Percentiles rank a stretch among this genome's conserved stretches.
Conservation (phyloP, 2,113 vertebrate genomes). For the Marcusenius ussheri region DNA sequence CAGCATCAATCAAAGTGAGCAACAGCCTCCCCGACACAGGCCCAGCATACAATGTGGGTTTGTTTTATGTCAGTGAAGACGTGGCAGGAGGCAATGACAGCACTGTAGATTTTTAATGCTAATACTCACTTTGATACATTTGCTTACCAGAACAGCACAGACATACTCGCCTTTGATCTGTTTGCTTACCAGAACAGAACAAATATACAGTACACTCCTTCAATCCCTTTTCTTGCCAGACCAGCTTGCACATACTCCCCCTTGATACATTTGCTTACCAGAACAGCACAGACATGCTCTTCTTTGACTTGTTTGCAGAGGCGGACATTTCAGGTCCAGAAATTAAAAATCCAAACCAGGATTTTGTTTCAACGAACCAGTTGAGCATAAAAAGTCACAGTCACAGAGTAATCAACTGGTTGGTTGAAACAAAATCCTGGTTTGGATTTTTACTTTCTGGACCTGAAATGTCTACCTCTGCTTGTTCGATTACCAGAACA, state of each 20-base stretch:
- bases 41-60: neutral
- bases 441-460: too few species aligned
- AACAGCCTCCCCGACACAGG: neutral
- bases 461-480: too few species aligned
- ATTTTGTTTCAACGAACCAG: too few species aligned
- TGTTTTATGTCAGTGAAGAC: neutral
- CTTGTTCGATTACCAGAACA: neutral
- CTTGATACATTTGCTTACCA: neutral
- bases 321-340: too few species aligned
- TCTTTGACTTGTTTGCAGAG: too few species aligned
- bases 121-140: neutral
- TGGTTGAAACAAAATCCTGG: too few species aligned
- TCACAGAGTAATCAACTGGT: too few species aligned
- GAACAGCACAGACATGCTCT: neutral
- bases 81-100: neutral
- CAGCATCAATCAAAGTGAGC: neutral
- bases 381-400: too few species aligned
- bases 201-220: neutral
- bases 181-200: neutral
- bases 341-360: too few species aligned
- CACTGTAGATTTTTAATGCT: neutral
- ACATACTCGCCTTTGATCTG: neutral
- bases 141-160: neutral
- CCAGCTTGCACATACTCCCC: neutral
- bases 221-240: neutral